Evolutionary conservation across 2,113 vertebrate genomes (phyloP).

Genomic region (Eurypyga helias): DNA sequence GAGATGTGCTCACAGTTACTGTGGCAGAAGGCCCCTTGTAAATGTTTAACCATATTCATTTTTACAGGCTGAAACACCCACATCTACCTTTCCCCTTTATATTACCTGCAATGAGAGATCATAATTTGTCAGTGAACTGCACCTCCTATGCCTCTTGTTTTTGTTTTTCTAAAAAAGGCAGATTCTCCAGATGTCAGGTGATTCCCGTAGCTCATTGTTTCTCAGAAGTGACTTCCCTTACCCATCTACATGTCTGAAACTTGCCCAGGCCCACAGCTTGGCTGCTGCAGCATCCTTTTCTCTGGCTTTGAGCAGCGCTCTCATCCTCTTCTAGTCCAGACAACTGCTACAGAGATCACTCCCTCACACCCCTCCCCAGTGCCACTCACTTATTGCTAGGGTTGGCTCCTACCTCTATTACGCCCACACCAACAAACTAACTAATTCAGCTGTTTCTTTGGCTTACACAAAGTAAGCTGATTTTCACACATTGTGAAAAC

Average conservation of each 20-base stretch:
- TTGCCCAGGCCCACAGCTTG: rapidly evolving
- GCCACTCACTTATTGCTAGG: neutral
- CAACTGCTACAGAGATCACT: neutral
- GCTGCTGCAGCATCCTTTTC: neutral
- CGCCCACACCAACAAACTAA: neutral
- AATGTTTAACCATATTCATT: neutral
- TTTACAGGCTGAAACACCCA: neutral
- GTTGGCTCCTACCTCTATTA: neutral
- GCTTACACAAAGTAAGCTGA: neutral
- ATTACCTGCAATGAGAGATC: neutral
- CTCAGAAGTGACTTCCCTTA: neutral
- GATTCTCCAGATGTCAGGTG: neutral
- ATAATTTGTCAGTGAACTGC: neutral
- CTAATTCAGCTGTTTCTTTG: neutral
- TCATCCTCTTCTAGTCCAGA: neutral
- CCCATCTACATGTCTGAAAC: neutral
- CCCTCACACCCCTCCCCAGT: neutral
- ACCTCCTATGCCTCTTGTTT: rapidly evolving
- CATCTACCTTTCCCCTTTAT: neutral
- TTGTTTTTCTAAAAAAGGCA: neutral
- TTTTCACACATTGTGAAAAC: neutral
- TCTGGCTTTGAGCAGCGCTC: neutral
- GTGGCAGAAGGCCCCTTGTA: neutral
- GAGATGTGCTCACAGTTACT: neutral
- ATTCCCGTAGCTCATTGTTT: neutral